Conservation (phyloP, 1,140 invertebrate species). For the Cherax destructor region DNA sequence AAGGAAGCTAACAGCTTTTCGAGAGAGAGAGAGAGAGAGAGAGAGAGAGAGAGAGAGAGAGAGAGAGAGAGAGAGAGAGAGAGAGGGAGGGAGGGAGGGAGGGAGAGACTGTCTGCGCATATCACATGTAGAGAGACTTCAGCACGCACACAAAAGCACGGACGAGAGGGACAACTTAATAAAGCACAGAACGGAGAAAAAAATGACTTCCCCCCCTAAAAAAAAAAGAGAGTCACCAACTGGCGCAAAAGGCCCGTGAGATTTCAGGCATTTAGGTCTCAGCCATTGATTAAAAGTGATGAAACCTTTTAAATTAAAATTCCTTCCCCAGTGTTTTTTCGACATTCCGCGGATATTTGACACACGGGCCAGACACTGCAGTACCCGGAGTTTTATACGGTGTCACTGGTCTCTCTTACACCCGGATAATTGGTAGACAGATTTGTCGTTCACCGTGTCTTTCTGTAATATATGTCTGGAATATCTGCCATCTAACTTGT, state of each 20-base stretch:
- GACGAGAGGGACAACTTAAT: slow-evolving; percentile 36
- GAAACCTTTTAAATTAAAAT: slow-evolving; percentile 43
- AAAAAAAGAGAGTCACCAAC: slow-evolving; percentile 1
- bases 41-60: slow-evolving; percentile 48
- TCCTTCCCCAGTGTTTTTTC: background rate
- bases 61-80: slow-evolving; percentile 29
- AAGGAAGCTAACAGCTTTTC: too few species aligned
- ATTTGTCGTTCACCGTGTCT: too few species aligned
- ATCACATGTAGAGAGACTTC: too few species aligned
- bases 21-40: slow-evolving; percentile 27
- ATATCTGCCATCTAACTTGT: too few species aligned
- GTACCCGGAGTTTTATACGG: background rate
- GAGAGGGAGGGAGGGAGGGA: background rate
- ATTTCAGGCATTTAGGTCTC: slow-evolving; percentile 28
- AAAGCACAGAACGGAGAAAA: slow-evolving; percentile 10
- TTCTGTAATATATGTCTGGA: too few species aligned
- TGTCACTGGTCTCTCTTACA: background rate
- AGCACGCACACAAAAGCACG: background rate
- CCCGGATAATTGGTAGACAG: too few species aligned
- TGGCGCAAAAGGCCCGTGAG: slow-evolving; percentile 27
- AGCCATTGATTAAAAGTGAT: slow-evolving; percentile 36
- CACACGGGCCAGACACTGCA: background rate
- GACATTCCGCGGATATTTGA: slow-evolving; percentile 1
- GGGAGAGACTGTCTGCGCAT: background rate
- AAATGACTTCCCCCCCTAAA: background rate